Base-by-base conservation (phyloP, 2,888 invertebrate species). In the Serripes groenlandicus region DNA sequence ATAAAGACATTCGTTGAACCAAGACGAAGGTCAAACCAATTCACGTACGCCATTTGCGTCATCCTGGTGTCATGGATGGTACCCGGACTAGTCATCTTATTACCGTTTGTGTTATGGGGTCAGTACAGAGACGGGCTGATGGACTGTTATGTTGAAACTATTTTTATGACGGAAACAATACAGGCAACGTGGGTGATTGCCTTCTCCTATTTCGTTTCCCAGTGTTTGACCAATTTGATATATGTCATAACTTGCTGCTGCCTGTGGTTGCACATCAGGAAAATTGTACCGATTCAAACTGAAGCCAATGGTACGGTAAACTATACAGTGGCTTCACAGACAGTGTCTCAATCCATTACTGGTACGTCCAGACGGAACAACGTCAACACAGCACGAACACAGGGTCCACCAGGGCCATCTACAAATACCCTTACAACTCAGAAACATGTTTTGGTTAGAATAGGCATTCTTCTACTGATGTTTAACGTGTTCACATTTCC, bases 401-500 rank as follows among this genome's bases (percentile, higher is more conserved):
- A 34, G 23, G 15, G 4, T 23, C 3, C 3, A 28, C 5, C 58
- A 32, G 34, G 18, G 28, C 7, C 3, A 26, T 11, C 3, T 11
- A 5, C 26, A 26, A 58, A 3, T 34, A 32, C 3, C 2, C 62
- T 62, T 21, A 30, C 2, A 21, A 62, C 30, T 26, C 62, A 62
- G 28, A 11, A 21, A 28, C 62, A 28, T 1, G 62, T 62, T 3
- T 32, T 62, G 15, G 34, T 11, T 21, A 62, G 32, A 34, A 62
- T 62, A 11, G 62, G 62, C 11, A 62, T 62, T 15, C 11, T 62
- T 5, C 34, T 62, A 34, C 7, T 62, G 4, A 5, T 62, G 21
- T 62, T 62, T 21, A 62, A 62, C 21, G n/a, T 62, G 7, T 62
- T 62, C 28, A 62, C 62, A 15, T 34, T 62, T 18, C 62, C 62